These are phyloP conservation scores for Bombus confusus DNA, from an alignment of 1,140 invertebrate genomes.

Conservation along the genomic window DNA sequence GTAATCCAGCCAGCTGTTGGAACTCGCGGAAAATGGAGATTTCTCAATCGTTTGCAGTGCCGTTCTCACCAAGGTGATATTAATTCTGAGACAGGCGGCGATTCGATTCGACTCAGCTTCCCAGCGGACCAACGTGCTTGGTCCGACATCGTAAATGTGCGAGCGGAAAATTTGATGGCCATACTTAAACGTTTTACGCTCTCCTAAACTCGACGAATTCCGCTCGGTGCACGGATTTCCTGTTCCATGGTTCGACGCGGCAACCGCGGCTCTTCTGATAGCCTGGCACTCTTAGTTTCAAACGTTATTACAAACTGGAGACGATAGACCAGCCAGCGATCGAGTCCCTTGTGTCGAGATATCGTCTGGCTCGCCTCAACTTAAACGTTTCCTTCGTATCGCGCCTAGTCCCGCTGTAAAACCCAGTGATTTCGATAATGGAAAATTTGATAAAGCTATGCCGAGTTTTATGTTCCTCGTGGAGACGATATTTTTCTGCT, in stretches of 20 bases:
- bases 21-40: too few relatives aligned
- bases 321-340: background rate
- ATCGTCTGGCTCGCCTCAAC: background rate
- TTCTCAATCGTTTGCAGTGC: too few relatives aligned
- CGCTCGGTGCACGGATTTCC: slow-evolving; percentile 28
- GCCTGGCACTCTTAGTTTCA: background rate
- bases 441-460: slow-evolving; percentile 26
- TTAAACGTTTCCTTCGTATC: background rate
- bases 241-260: background rate
- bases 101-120: slow-evolving; percentile 26
- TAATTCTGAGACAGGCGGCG: too few relatives aligned
- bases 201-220: slow-evolving; percentile 20
- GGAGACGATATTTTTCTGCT: background rate
- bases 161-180: slow-evolving; percentile 46
- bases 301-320: slow-evolving; percentile 14
- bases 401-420: background rate
- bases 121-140: background rate
- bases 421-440: background rate
- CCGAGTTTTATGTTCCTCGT: background rate
- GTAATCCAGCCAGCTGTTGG: too few relatives aligned
- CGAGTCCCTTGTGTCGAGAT: background rate
- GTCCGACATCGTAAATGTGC: slow-evolving; percentile 29
- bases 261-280: background rate
- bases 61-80: too few relatives aligned
- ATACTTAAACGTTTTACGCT: slow-evolving; percentile 45